Conservation (phyloP, 37 sponge, comb jelly and placozoan species). For the Hexactinellida sp. region DNA sequence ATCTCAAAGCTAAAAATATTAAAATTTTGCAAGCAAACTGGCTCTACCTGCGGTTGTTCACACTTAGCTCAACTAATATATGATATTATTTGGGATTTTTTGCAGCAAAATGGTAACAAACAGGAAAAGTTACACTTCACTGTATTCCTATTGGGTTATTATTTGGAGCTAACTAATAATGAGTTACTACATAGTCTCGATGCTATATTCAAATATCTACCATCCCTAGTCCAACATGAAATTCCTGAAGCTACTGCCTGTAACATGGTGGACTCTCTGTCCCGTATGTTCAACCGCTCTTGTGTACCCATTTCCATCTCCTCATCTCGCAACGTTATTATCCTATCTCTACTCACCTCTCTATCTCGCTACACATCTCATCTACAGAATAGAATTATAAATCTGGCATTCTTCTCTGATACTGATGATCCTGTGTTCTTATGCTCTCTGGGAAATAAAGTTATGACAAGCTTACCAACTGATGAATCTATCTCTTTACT, state of each 20-base stretch:
- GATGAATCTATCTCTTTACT: background rate
- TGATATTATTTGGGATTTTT: background rate
- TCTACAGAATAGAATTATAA: background rate
- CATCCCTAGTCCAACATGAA: background rate
- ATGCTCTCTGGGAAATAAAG: background rate
- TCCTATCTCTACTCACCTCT: background rate
- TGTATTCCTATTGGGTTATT: background rate
- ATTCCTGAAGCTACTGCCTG: background rate
- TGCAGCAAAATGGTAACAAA: background rate
- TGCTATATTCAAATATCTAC: background rate
- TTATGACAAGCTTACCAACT: background rate
- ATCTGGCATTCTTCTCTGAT: constrained; percentile 5
- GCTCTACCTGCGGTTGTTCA: background rate
- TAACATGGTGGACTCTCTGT: background rate
- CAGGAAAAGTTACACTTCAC: background rate
- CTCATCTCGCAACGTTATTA: background rate
- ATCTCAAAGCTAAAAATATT: background rate
- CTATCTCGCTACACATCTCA: background rate
- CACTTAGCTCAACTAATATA: background rate
- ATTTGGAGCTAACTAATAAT: background rate
- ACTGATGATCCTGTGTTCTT: background rate
- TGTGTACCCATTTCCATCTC: background rate
- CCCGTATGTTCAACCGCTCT: background rate
- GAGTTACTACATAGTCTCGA: background rate
- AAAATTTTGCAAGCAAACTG: background rate